These are phyloP conservation scores for Oxytorus armatus DNA, from an alignment of 2,888 invertebrate genomes.

Conservation along the genomic window DNA sequence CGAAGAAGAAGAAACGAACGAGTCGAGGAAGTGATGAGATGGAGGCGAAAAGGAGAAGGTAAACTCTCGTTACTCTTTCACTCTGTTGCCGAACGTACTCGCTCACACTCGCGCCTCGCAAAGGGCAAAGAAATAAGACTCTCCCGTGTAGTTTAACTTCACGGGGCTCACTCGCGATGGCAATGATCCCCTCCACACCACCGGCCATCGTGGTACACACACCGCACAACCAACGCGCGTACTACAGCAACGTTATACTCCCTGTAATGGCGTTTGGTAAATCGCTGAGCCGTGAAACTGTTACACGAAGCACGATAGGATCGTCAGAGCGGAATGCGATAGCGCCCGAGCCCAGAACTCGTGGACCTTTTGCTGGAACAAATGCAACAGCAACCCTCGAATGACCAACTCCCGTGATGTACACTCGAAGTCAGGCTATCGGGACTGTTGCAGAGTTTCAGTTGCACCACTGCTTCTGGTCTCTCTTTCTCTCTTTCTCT, in stretches of 20 bases:
- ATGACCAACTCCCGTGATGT: constrained; percentile 59
- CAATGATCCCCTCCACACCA: constrained; percentile 12
- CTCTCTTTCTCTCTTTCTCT: neutral
- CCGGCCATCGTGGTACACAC: constrained; percentile 24
- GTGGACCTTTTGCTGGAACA: constrained; percentile 46
- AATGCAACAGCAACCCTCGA: constrained; percentile 49
- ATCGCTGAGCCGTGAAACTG: constrained; percentile 76
- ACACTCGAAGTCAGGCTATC: constrained; percentile 17
- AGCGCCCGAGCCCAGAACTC: constrained; percentile 45
- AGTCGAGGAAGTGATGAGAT: constrained; percentile 57
- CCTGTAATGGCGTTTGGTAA: constrained; percentile 72
- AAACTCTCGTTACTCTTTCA: constrained; percentile 49
- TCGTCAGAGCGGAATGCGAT: constrained; percentile 72
- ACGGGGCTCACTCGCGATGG: constrained; percentile 24
- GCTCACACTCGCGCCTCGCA: constrained; percentile 37
- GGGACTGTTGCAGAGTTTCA: constrained; percentile 31
- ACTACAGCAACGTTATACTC: constrained; percentile 57
- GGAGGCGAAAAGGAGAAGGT: constrained; percentile 21
- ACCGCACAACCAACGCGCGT: constrained; percentile 33
- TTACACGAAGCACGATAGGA: constrained; percentile 72
- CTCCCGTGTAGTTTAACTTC: constrained; percentile 53
- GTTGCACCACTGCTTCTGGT: constrained; percentile 44
- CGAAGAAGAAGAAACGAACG: constrained; percentile 25
- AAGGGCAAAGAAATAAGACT: constrained; percentile 16
- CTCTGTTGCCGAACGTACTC: constrained; percentile 47